phyloP scores from a whole-genome alignment of 2,113 vertebrate species.

The Rhinolophus ferrumequinum region DNA sequence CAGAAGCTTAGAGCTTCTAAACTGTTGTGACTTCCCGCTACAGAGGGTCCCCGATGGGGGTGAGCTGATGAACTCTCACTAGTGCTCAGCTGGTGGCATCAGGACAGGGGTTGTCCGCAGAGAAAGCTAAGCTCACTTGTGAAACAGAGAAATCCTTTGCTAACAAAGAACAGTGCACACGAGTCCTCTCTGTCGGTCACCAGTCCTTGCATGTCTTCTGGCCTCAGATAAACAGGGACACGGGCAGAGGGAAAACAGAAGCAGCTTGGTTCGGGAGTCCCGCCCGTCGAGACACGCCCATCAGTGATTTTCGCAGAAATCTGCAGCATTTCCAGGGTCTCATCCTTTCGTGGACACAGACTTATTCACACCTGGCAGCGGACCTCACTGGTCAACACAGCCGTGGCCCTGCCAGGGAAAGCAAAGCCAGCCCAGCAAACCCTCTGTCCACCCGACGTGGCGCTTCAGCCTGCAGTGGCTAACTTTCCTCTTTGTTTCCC shows the following conservation, averaged over 20 bases:
- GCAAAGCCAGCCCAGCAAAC: conserved; percentile 61
- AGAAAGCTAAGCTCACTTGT: neutral
- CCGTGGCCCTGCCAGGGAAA: conserved; percentile 58
- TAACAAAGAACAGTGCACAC: neutral
- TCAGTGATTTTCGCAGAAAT: conserved; percentile 29
- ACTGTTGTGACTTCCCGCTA: conserved; percentile 29
- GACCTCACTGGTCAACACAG: conserved; percentile 44
- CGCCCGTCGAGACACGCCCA: conserved; percentile 55
- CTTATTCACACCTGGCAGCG: conserved; percentile 29
- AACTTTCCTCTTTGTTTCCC: conserved; percentile 1
- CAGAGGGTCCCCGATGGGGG: neutral
- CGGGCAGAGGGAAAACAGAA: neutral
- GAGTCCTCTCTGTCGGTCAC: neutral
- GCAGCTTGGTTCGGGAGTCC: conserved; percentile 53
- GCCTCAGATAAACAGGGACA: neutral
- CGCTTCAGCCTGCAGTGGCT: conserved; percentile 24
- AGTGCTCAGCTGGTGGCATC: neutral
- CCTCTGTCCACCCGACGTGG: conserved; percentile 41
- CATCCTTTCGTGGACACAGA: neutral
- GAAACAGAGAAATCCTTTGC: neutral
- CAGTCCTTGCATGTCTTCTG: neutral
- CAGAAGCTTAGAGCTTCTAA: conserved; percentile 64
- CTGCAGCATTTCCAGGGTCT: conserved; percentile 17
- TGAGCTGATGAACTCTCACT: neutral
- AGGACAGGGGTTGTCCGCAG: neutral